Base-by-base conservation (phyloP, 2,113 vertebrate genomes). In the Lichenostomus cassidix region DNA sequence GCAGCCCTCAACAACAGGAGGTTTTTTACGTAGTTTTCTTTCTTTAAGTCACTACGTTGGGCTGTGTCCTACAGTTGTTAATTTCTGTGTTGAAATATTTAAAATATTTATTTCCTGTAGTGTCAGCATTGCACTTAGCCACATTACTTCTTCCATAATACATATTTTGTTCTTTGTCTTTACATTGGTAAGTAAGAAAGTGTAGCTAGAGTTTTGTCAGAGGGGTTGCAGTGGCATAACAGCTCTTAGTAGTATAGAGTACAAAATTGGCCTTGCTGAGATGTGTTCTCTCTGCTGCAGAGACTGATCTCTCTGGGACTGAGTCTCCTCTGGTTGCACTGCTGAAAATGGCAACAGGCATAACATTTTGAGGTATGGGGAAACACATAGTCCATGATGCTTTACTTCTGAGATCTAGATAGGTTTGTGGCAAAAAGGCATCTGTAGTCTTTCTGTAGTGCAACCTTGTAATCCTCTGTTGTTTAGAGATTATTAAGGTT, bases 371-470 rank as follows among this genome's bases (percentile, higher is more conserved):
- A 21, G 4, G 4, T 24, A 22, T 27, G 22, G 25, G 46, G 25
- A 87, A 56, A 23, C 0, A 3, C 1, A 0, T 7, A 29, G 23
- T 37, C 39, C 4, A 0, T 49, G n/a, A 5, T 12, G 24, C 23
- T 20, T 78, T 42, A 68, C 24, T 74, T 56, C 12, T 20, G 21
- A 25, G 8, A 70, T 19, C 46, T 46, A 27, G 22, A 2, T 1
- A 56, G 56, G 13, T n/a, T 74, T 63, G 35, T 24, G 16, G 5
- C 50, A 37, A 71, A 53, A 62, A 53, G 11, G 13, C 2, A 28
- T 21, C 10, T 20, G 11, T n/a, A 35, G 22, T 5, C 62, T 47
- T 84, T 91, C 11, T 52, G 28, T 42, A 50, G 25, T 10, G 17
- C 23, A 56, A 17, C 1, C n/a, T 42, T 25, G 8, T 62, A 25